A percentile compares a stretch with the other conserved stretches of the same genome.
These are phyloP conservation scores for Cyprinodon tularosa DNA, from an alignment of 2,113 vertebrate species.

Conservation along the genomic window DNA sequence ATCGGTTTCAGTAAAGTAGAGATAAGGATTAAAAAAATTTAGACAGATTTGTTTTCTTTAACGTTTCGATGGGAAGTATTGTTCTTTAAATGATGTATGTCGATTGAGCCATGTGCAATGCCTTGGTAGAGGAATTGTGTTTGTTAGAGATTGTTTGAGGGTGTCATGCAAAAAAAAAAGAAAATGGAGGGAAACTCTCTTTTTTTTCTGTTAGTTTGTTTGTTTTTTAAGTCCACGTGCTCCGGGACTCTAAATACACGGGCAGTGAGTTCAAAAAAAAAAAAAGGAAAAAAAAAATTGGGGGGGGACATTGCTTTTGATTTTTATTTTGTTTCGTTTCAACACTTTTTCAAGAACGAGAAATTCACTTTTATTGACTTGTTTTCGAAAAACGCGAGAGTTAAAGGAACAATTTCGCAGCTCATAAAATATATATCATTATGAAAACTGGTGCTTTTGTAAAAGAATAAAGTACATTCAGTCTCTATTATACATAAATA, in stretches of 20 bases:
- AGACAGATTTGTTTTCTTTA: conserved; percentile 74
- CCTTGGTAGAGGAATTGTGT: conserved; percentile 87
- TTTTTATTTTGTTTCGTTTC: conserved; percentile 63
- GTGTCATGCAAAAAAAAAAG: conserved; percentile 73
- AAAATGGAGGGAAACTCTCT: conserved; percentile 72
- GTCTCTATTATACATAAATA: conserved; percentile 86
- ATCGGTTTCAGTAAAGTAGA: conserved; percentile 44
- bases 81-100: conserved; percentile 84
- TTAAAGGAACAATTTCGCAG: conserved; percentile 85
- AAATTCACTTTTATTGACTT: conserved; percentile 77
- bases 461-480: conserved; percentile 84
- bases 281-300: conserved; percentile 65
- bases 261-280: conserved; percentile 71
- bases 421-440: conserved; percentile 80
- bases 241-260: conserved; percentile 86
- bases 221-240: conserved; percentile 80
- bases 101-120: conserved; percentile 91
- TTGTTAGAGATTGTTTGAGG: conserved; percentile 86
- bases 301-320: conserved; percentile 70
- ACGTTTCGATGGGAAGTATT: conserved; percentile 83
- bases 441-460: conserved; percentile 87
- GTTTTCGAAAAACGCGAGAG: conserved; percentile 79
- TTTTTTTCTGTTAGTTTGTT: conserved; percentile 78
- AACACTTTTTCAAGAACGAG: conserved; percentile 49
- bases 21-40: conserved; percentile 58